Percentiles rank a stretch among this genome's conserved stretches.
These are phyloP conservation scores for Climacteris rufus DNA, from an alignment of 2,113 vertebrate species.

Conservation along the genomic window DNA sequence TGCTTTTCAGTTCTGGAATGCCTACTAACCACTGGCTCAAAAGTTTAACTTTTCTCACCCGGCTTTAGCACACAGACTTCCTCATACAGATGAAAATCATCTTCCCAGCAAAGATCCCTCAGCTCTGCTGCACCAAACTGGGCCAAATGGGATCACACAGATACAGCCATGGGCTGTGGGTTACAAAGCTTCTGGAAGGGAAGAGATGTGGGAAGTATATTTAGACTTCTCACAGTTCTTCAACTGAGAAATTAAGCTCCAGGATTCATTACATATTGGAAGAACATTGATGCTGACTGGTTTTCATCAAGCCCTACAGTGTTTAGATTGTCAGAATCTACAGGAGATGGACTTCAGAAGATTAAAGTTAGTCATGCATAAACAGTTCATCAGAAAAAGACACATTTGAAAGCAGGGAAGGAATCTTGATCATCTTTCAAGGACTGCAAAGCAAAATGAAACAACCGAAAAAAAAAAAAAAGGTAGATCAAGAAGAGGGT, in stretches of 20 bases:
- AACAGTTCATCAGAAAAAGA: not conserved
- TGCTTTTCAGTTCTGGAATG: not conserved
- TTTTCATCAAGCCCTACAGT: not conserved
- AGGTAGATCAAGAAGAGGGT: not conserved
- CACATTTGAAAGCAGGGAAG: not conserved
- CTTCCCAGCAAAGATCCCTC: not conserved
- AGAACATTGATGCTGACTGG: not conserved
- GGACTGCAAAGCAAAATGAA: not conserved
- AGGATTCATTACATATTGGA: not conserved
- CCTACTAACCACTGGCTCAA: not conserved
- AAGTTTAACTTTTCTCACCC: not conserved
- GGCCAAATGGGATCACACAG: not conserved
- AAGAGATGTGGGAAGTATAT: not conserved
- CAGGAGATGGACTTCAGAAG: not conserved
- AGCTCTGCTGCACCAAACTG: not conserved
- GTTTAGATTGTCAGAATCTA: not conserved
- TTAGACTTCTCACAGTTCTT: not conserved
- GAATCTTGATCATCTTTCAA: not conserved
- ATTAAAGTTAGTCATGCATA: not conserved
- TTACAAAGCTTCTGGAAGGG: not conserved
- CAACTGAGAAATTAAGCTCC: not conserved
- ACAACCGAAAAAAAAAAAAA: not conserved
- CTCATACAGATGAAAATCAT: not conserved
- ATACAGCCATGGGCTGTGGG: not conserved
- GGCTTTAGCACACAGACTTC: not conserved